Evolutionary conservation across 23 tunicate genomes (phyloP).

Genomic region (Oikopleura vanhoeffeni): DNA sequence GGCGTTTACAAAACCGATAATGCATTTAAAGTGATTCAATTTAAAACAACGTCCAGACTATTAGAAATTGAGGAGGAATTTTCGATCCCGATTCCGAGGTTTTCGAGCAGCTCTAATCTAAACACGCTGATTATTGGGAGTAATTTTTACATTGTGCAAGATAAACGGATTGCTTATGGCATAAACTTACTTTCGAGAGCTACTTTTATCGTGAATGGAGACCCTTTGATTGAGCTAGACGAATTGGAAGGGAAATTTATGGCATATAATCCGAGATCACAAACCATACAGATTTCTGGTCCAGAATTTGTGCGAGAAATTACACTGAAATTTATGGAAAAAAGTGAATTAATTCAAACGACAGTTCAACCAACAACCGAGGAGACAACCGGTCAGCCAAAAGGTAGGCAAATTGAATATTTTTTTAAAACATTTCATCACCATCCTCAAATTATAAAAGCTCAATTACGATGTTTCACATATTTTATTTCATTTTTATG

Average conservation of each 20-base stretch:
- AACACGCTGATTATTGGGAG: not conserved
- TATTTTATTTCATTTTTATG: no score
- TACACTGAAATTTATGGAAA: not conserved
- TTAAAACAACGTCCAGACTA: not conserved
- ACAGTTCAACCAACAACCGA: not conserved
- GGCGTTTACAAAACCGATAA: not conserved
- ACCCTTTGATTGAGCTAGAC: not conserved
- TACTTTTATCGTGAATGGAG: not conserved
- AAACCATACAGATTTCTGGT: not conserved
- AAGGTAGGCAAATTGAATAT: no score
- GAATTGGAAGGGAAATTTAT: not conserved
- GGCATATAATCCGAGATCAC: not conserved
- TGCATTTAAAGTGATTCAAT: not conserved
- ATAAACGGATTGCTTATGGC: not conserved
- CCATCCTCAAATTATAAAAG: no score
- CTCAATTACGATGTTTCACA: no score
- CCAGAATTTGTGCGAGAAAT: not conserved
- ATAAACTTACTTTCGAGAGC: not conserved
- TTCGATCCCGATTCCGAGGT: not conserved
- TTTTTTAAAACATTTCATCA: no score
- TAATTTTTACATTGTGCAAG: not conserved
- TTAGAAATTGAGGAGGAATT: not conserved
- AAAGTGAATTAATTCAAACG: not conserved
- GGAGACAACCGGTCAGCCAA: no score
- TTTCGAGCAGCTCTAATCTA: not conserved